Evolutionary conservation across 2,113 vertebrate species (phyloP).

Genomic region (Indicator maculatus): DNA sequence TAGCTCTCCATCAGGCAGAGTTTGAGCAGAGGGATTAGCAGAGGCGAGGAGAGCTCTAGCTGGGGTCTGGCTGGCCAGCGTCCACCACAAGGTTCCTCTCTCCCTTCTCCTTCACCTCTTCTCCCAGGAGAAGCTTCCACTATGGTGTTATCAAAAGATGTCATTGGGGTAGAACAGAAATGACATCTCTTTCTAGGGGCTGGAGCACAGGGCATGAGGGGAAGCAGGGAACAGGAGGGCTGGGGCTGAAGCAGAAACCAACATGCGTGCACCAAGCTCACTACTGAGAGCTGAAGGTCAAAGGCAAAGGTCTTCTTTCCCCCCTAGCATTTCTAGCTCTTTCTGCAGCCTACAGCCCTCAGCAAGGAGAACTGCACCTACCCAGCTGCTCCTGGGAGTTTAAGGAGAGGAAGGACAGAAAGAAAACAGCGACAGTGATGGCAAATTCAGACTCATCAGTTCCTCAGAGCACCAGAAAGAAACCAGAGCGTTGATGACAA

Average conservation of each 20-base stretch:
- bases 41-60: not conserved
- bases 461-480: constrained; percentile 51
- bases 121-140: not conserved
- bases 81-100: not conserved
- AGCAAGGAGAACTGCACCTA: constrained; percentile 10
- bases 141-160: not conserved
- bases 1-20: not conserved
- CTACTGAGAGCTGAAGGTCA: not conserved
- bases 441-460: constrained; percentile 42
- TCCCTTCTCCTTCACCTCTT: not conserved
- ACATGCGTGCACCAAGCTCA: not conserved
- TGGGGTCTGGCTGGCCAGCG: not conserved
- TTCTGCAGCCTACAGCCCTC: not conserved
- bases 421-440: constrained; percentile 48
- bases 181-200: not conserved
- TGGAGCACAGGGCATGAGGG: not conserved
- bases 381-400: not conserved
- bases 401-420: constrained; percentile 30
- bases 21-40: not conserved
- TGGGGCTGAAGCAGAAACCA: constrained; percentile 9
- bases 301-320: not conserved
- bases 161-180: not conserved
- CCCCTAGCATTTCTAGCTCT: not conserved
- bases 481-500: constrained; percentile 49
- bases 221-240: not conserved